These are phyloP conservation scores for Pelosia muscerda DNA, from an alignment of 2,888 invertebrate species.

Conservation along the genomic window DNA sequence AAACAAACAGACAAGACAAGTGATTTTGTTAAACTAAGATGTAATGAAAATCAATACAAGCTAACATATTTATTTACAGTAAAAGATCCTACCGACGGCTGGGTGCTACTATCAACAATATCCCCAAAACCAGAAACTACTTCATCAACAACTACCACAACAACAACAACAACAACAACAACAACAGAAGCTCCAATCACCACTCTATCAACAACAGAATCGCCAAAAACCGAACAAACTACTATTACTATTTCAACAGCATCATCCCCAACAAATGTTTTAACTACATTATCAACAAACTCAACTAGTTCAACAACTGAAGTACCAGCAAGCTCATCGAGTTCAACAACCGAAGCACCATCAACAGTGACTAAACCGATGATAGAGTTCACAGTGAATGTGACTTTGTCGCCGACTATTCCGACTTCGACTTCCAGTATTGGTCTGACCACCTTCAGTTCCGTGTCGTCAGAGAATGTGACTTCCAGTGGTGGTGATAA, in stretches of 20 bases:
- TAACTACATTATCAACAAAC: conserved; percentile 18
- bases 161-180: conserved; percentile 25
- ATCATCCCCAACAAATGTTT: conserved; percentile 32
- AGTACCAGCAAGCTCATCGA: conserved; percentile 21
- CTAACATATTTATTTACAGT: conserved; percentile 66
- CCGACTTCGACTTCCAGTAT: conserved; percentile 65
- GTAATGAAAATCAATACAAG: not conserved
- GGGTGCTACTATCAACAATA: conserved; percentile 86
- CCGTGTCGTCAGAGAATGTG: conserved; percentile 55
- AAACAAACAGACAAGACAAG: not conserved
- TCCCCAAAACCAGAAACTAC: conserved; percentile 65
- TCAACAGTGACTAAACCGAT: conserved; percentile 49
- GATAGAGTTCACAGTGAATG: conserved; percentile 74
- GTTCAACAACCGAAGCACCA: conserved; percentile 16
- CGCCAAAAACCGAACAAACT: conserved; percentile 18
- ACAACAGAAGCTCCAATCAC: conserved; percentile 30
- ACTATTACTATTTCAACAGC: conserved; percentile 6
- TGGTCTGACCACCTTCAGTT: conserved; percentile 59
- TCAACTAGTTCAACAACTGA: conserved; percentile 24
- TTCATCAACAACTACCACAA: conserved; percentile 26
- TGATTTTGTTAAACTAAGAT: not conserved
- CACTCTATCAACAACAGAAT: conserved; percentile 21
- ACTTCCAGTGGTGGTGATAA: conserved; percentile 43
- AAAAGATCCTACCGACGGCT: conserved; percentile 89
- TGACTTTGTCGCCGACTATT: conserved; percentile 70